phyloP scores from a whole-genome alignment of 2,113 vertebrate species.

The Leptocoma aspasia region DNA sequence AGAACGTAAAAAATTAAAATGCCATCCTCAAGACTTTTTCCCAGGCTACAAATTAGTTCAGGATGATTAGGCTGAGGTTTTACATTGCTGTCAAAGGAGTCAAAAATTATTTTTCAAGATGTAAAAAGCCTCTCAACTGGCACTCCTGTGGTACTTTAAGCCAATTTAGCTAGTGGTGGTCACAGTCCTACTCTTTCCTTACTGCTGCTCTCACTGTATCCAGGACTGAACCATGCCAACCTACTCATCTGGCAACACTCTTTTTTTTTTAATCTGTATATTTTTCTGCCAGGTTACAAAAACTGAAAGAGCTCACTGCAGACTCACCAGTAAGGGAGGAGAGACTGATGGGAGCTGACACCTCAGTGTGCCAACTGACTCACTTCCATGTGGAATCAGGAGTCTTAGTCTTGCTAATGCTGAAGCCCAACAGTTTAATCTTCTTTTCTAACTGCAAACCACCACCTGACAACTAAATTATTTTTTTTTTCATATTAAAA shows the following conservation, averaged over 20 bases:
- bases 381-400: neutral
- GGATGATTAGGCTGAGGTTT: neutral
- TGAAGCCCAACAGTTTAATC: neutral
- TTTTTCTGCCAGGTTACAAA: neutral
- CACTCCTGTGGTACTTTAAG: neutral
- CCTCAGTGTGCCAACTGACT: neutral
- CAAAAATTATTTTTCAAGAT: neutral
- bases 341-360: neutral
- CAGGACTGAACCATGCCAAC: neutral
- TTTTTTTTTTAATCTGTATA: neutral
- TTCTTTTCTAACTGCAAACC: neutral
- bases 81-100: neutral
- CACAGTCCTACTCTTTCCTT: neutral
- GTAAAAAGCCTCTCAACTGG: neutral
- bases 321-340: neutral
- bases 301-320: neutral
- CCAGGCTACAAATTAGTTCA: constrained; percentile 17
- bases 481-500: neutral
- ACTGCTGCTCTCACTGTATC: neutral
- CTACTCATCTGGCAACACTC: neutral
- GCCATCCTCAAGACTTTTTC: neutral
- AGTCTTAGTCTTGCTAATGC: neutral
- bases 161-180: neutral
- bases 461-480: neutral
- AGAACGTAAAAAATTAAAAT: neutral